phyloP scores from a whole-genome alignment of 2,113 vertebrate species.

The Oophaga pumilio region DNA sequence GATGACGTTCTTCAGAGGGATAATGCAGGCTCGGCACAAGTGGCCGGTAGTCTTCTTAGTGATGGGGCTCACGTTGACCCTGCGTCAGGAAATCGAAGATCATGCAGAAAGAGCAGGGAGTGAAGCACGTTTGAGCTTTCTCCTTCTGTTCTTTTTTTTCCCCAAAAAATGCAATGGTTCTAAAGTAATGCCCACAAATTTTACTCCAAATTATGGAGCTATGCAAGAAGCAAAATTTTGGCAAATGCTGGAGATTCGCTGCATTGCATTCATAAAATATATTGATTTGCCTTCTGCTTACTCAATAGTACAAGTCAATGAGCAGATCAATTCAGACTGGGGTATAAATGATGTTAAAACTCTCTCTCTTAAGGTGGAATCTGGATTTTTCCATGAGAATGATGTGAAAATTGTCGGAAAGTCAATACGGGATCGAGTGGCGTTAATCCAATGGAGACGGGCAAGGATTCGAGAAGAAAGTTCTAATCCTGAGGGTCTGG shows the following conservation, averaged over 20 bases:
- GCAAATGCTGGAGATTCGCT: background rate
- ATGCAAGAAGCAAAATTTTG: background rate
- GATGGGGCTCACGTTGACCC: background rate
- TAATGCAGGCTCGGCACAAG: slow-evolving; percentile 8
- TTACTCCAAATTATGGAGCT: background rate
- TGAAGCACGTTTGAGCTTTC: background rate
- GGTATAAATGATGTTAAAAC: background rate
- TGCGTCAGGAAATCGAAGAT: slow-evolving; percentile 12
- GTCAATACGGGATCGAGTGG: slow-evolving; percentile 93
- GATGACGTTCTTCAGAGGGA: background rate
- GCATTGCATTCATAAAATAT: background rate
- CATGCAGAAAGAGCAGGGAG: background rate
- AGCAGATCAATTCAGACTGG: background rate
- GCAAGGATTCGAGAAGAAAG: slow-evolving; percentile 81
- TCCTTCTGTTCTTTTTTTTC: background rate
- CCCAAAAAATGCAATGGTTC: background rate
- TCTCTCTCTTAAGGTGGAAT: slow-evolving; percentile 81
- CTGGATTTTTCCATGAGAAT: slow-evolving; percentile 93
- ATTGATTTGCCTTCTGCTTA: background rate
- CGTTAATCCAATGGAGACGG: slow-evolving; percentile 90
- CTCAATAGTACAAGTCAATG: background rate
- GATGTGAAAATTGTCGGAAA: slow-evolving; percentile 94
- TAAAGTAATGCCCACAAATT: background rate
- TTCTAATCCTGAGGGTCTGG: slow-evolving; percentile 66
- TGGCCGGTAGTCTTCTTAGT: background rate